Evolutionary conservation across 2,797 vertebrate species (phyloP).

Genomic region (Merluccius polli): DNA sequence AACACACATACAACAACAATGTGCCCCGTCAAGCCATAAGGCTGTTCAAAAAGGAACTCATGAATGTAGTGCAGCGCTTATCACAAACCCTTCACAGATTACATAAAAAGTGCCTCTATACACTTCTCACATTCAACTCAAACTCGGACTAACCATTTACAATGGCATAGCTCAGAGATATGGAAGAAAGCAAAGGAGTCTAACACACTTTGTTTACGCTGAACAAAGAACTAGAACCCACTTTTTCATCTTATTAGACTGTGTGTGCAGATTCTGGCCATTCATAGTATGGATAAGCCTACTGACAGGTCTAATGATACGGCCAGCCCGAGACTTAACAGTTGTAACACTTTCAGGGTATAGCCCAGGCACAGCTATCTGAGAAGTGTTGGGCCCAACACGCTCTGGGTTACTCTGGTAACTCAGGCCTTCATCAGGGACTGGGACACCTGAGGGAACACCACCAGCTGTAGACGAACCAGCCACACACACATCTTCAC

Average conservation of each 20-base stretch:
- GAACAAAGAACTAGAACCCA: constrained; percentile 2
- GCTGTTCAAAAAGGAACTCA: background rate
- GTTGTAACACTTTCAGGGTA: background rate
- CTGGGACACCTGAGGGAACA: background rate
- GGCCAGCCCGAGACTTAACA: background rate
- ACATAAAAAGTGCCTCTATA: background rate
- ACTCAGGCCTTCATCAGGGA: background rate
- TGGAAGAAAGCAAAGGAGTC: background rate
- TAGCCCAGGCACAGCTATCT: background rate
- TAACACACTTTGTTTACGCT: background rate
- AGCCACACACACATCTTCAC: too few species aligned
- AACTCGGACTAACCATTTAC: background rate
- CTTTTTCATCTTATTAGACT: background rate
- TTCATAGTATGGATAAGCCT: constrained; percentile 4
- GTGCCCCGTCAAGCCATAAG: background rate
- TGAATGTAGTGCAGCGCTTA: background rate
- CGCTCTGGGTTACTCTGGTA: background rate
- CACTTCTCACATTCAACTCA: constrained; percentile 4
- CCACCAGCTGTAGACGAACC: background rate
- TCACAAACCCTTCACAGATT: background rate
- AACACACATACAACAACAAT: background rate
- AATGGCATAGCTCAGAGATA: background rate
- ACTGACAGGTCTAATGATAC: background rate
- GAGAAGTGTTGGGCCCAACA: background rate
- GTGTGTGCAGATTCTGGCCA: background rate